A percentile compares a stretch with the other conserved stretches of the same genome.
Evolutionary conservation across 2,113 vertebrate species (phyloP).

Genomic region (Arizona elegans): DNA sequence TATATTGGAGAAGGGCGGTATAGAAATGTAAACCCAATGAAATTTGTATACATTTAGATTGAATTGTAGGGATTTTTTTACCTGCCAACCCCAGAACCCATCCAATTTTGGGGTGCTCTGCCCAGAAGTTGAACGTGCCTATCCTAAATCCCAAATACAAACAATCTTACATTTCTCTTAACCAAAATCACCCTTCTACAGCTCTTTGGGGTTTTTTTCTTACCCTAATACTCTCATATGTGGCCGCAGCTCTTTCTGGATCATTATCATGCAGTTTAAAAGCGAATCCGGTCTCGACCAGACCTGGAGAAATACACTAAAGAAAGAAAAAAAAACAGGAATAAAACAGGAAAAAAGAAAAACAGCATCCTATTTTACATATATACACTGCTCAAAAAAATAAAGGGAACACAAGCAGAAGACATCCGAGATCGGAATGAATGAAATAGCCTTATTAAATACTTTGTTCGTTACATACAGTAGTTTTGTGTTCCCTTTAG

Average conservation of each 20-base stretch:
- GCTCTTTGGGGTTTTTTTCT: slow-evolving; percentile 29
- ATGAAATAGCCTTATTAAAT: too few relatives aligned
- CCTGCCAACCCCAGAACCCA: neutral
- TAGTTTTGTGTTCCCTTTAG: too few relatives aligned
- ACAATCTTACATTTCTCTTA: neutral
- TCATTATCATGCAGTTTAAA: slow-evolving; percentile 91
- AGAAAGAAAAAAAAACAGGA: neutral
- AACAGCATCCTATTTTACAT: slow-evolving; percentile 55
- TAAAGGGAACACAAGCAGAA: too few relatives aligned
- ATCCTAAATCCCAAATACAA: neutral
- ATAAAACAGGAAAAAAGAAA: slow-evolving; percentile 32
- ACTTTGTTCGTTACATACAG: too few relatives aligned
- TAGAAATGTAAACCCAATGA: neutral
- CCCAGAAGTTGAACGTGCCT: neutral
- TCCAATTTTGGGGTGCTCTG: neutral
- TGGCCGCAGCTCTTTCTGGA: slow-evolving; percentile 88
- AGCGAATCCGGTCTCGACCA: slow-evolving; percentile 94
- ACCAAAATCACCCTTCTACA: neutral
- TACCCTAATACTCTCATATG: slow-evolving; percentile 92
- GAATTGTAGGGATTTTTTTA: neutral
- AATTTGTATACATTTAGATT: neutral
- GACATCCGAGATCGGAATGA: too few relatives aligned
- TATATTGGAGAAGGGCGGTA: too few relatives aligned
- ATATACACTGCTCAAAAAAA: too few relatives aligned
- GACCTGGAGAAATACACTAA: slow-evolving; percentile 92